Evolutionary conservation across 1,140 invertebrate genomes (phyloP), one percentile per base, ranked within the genome.

Genomic region (Caenorhabditis latens): DNA sequence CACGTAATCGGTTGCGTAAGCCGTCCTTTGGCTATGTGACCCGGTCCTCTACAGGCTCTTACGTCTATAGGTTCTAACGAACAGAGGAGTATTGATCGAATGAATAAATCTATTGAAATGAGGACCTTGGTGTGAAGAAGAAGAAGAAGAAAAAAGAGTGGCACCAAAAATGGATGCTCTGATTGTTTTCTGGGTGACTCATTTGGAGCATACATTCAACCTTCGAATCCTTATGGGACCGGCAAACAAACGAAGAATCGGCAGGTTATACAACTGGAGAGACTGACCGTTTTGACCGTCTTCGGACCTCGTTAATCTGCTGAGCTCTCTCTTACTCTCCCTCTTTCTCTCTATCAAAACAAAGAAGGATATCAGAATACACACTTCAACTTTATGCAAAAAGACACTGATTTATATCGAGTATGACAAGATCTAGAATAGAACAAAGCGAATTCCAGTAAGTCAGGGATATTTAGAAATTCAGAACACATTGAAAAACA

Each of bases 1-100:
- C 21, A 71, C 71, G 71, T n/a, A 79, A 79, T 50, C 71, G 1
- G 19, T 79, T 79, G 46, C 71, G 71, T 46, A 79, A 79, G n/a
- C 46, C 9, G 46, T 24, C 40, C 46, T 79, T 50, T 79, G 19
- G 40, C 46, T 21, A 53, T 79, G 46, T 79, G 71, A 79, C 71
- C 46, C 61, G 2, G 32, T 9, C n/a, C 57, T n/a, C 24, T 9
- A 32, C 32, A 32, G 32, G 61, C 61, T 63, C 61, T 24, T 19
- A 32, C 61, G 61, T 63, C 61, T 32, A 63, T 24, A 24, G 61
- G 32, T 32, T 13, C 21, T 8, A 32, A 11, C 14, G 24, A 21
- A 63, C 5, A 63, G 21, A 2, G 61, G 11, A 63, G 11, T 32
- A 63, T 63, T 9, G 61, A 32, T 32, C 61, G 61, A 63, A 63